phyloP scores from a whole-genome alignment of 2,888 invertebrate genomes.

The Magallana nippona region DNA sequence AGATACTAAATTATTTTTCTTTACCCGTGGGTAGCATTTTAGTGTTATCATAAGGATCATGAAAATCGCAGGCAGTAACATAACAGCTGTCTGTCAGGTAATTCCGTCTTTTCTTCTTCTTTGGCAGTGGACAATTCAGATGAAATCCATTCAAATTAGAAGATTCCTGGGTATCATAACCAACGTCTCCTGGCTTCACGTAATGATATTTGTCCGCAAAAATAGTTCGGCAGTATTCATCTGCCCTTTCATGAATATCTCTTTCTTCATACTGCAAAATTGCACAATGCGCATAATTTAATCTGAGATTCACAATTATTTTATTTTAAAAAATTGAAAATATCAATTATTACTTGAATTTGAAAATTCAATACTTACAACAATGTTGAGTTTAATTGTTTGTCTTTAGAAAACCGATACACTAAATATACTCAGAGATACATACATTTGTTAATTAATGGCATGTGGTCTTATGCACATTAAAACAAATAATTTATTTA shows the following conservation, averaged over 20 bases:
- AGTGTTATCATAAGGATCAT: constrained; percentile 64
- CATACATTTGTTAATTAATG: too few species aligned
- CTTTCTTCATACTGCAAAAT: constrained; percentile 66
- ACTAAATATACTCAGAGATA: too few species aligned
- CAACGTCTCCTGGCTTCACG: constrained; percentile 53
- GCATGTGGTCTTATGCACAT: too few species aligned
- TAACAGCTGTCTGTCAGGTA: constrained; percentile 66
- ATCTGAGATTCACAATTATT: neutral
- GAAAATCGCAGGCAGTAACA: constrained; percentile 57
- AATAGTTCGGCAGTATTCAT: constrained; percentile 63
- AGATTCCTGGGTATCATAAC: constrained; percentile 15
- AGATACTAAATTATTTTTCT: too few species aligned
- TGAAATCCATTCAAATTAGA: constrained; percentile 25
- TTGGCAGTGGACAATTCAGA: constrained; percentile 45
- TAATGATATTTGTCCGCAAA: constrained; percentile 64
- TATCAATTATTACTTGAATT: neutral
- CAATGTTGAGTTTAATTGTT: too few species aligned
- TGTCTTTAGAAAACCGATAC: too few species aligned
- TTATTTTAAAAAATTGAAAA: neutral
- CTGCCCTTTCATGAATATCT: constrained; percentile 71
- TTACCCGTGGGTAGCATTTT: constrained; percentile 66
- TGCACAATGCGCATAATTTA: neutral
- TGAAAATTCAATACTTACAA: too few species aligned
- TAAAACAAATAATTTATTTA: too few species aligned
- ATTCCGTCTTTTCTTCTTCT: constrained; percentile 63